Evolutionary conservation across 2,888 invertebrate genomes (phyloP).

Genomic region (Digitonthophagus gazella): DNA sequence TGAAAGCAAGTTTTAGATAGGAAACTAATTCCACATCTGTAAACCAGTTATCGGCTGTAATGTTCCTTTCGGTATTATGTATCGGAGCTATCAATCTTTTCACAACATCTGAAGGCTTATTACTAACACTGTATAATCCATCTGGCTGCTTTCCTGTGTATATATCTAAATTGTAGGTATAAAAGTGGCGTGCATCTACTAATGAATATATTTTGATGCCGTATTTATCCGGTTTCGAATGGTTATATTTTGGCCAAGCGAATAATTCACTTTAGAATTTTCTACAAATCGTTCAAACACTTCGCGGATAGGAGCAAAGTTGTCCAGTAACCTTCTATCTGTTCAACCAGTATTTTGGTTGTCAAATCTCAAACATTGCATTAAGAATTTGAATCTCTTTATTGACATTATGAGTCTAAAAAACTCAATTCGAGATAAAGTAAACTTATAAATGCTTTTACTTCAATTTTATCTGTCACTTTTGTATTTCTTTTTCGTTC

Average conservation of each 20-base stretch:
- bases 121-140: constrained; percentile 24
- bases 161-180: constrained; percentile 35
- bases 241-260: constrained; percentile 38
- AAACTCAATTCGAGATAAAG: too few species aligned
- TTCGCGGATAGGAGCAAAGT: too few species aligned
- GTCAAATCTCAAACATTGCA: too few species aligned
- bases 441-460: too few species aligned
- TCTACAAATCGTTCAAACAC: too few species aligned
- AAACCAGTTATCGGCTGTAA: constrained; percentile 30
- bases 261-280: too few species aligned
- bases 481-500: too few species aligned
- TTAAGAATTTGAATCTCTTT: too few species aligned
- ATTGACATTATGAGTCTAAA: too few species aligned
- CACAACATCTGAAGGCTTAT: constrained; percentile 29
- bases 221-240: constrained; percentile 39
- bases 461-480: too few species aligned
- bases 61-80: constrained; percentile 28
- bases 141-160: constrained; percentile 25
- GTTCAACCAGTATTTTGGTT: too few species aligned
- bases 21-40: constrained; percentile 28
- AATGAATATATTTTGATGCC: constrained; percentile 36
- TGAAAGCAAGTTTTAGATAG: constrained; percentile 21
- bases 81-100: constrained; percentile 29
- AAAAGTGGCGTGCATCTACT: constrained; percentile 35
- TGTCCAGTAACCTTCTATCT: too few species aligned